phyloP scores from a whole-genome alignment of 2,888 invertebrate genomes.

The Cosmia trapezina region DNA sequence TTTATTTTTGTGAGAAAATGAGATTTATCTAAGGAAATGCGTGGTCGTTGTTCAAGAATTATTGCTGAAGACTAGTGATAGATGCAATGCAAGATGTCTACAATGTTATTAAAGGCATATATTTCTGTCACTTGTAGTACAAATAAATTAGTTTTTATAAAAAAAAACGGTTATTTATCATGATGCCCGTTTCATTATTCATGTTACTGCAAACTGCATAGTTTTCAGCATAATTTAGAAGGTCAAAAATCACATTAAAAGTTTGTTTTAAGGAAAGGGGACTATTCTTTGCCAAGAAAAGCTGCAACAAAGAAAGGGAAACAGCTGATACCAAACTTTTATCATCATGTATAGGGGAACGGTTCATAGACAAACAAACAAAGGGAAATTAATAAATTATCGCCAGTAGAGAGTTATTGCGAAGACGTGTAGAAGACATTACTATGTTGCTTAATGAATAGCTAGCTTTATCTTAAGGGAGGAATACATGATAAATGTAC shows the following conservation, averaged over 20 bases:
- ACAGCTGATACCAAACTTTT: slow-evolving; percentile 59
- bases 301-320: slow-evolving; percentile 5
- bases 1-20: slow-evolving; percentile 56
- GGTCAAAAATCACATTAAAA: neutral
- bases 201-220: neutral
- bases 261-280: slow-evolving; percentile 1
- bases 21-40: slow-evolving; percentile 56
- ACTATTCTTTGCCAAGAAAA: neutral
- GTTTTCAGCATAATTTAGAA: neutral
- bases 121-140: slow-evolving; percentile 26
- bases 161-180: neutral
- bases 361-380: slow-evolving; percentile 84
- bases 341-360: slow-evolving; percentile 66
- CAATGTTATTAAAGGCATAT: slow-evolving; percentile 27
- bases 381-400: slow-evolving; percentile 88
- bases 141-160: slow-evolving; percentile 19
- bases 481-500: slow-evolving; percentile 75
- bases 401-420: slow-evolving; percentile 76
- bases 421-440: slow-evolving; percentile 76
- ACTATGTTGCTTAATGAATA: slow-evolving; percentile 79
- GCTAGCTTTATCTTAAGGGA: slow-evolving; percentile 74
- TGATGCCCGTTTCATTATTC: neutral
- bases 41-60: slow-evolving; percentile 53
- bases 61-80: slow-evolving; percentile 30
- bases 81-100: slow-evolving; percentile 31